Evolutionary conservation across 2,113 vertebrate genomes (phyloP).

Genomic region (Gnathonemus echidnorhynchus): DNA sequence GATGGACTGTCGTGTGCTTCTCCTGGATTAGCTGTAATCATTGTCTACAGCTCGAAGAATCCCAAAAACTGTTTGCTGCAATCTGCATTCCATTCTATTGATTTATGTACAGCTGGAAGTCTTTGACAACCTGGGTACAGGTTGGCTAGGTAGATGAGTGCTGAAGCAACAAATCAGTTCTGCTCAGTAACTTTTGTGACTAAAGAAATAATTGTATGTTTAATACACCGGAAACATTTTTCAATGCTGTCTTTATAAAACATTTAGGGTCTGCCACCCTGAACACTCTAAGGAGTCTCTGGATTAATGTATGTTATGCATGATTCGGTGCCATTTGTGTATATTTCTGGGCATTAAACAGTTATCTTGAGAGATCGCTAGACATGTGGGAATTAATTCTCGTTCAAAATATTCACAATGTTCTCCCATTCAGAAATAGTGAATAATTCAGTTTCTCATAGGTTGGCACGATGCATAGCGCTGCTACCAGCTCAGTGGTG

Average conservation of each 20-base stretch:
- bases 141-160: not conserved
- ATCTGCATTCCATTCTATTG: not conserved
- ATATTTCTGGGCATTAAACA: not conserved
- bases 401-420: not conserved
- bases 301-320: not conserved
- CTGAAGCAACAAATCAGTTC: not conserved
- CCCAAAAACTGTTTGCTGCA: not conserved
- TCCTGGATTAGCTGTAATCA: not conserved
- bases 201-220: not conserved
- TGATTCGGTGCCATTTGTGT: not conserved
- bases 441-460: not conserved
- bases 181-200: not conserved
- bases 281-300: not conserved
- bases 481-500: not conserved
- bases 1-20: not conserved
- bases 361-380: not conserved
- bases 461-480: not conserved
- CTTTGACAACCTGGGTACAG: not conserved
- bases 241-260: not conserved
- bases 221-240: not conserved
- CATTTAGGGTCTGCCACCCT: not conserved
- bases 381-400: not conserved
- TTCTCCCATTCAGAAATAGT: not conserved
- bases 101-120: not conserved
- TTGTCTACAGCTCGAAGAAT: not conserved